Base-by-base conservation (phyloP, 2,797 vertebrate species). In the Urosaurus nigricauda region DNA sequence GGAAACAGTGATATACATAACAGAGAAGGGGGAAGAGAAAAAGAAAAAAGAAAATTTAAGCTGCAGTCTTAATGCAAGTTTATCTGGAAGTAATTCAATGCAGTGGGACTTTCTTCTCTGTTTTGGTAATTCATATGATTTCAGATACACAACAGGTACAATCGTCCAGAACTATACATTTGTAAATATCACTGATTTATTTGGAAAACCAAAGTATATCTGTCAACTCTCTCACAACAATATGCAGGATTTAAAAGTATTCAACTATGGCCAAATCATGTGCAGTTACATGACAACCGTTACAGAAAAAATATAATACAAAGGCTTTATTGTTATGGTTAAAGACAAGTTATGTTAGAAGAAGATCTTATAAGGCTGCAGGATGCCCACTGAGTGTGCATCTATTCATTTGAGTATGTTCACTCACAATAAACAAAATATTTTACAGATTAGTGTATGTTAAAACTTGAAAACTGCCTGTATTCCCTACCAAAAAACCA, bases 1-100 rank as follows among this genome's bases (percentile, higher is more conserved):
- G 24, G 9, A 24, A 94, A 90, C 86, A 91, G 0, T 24, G 75
- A 86, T 78, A 92, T 32, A 89, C 32, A 90, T 56, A 82, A 58
- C 47, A 92, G 83, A 8, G 35, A 51, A 6, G 85, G 2, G 80
- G 71, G 73, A 73, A 6, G 17, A 73, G 26, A 87, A 80, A 88
- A 56, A 8, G 56, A 9, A 87, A 80, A 88, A 56, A 8, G 56
- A 9, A 81, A 88, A 86, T 32, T 0, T 58, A 79, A n/a, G 40
- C 19, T 83, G 29, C 56, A 51, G 56, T 53, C 11, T 19, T 75
- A 53, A 43, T 75, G 53, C 6, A 53, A 6, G 21, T 73, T n/a
- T n/a, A 75, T 11, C 32, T 75, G 40, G 26, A 40, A 79, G 13
- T 71, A 79, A 43, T 16, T 26, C 8, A 71, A 37, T 24, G 17